These are phyloP conservation scores for Chlorocebus sabaeus DNA, from an alignment of 2,113 vertebrate genomes.

Conservation along the genomic window DNA sequence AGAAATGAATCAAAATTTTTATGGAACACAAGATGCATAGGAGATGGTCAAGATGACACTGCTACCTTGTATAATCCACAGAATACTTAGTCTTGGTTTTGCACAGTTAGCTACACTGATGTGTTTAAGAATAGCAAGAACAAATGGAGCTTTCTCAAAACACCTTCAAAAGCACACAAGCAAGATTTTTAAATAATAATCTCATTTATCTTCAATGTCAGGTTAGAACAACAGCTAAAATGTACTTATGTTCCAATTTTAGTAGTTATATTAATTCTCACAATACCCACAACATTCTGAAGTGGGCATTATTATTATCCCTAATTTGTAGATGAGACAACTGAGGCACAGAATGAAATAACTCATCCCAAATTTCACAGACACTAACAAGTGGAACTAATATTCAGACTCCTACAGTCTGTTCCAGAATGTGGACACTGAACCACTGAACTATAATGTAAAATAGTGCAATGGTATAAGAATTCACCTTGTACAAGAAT, in stretches of 20 bases:
- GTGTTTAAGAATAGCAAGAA: background rate
- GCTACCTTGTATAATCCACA: background rate
- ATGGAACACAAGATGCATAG: background rate
- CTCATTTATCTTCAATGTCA: background rate
- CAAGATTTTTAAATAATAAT: background rate
- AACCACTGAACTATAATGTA: background rate
- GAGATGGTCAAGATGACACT: background rate
- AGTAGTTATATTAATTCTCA: background rate
- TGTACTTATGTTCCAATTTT: background rate
- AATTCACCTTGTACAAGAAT: background rate
- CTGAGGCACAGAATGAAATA: background rate
- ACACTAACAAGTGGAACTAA: background rate
- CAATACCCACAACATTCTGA: background rate
- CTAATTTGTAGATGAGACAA: background rate
- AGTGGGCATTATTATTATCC: background rate
- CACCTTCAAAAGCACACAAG: background rate
- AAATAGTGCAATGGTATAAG: background rate
- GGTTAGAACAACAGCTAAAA: background rate
- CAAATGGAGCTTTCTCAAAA: background rate
- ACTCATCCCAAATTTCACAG: background rate
- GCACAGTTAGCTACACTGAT: background rate
- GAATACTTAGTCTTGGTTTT: background rate
- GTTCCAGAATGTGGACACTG: background rate
- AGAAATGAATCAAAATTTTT: background rate
- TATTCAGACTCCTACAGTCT: background rate